Percentiles rank a stretch among this genome's conserved stretches.
Conservation (phyloP, 1,140 invertebrate genomes). For the Nautilus pompilius region DNA sequence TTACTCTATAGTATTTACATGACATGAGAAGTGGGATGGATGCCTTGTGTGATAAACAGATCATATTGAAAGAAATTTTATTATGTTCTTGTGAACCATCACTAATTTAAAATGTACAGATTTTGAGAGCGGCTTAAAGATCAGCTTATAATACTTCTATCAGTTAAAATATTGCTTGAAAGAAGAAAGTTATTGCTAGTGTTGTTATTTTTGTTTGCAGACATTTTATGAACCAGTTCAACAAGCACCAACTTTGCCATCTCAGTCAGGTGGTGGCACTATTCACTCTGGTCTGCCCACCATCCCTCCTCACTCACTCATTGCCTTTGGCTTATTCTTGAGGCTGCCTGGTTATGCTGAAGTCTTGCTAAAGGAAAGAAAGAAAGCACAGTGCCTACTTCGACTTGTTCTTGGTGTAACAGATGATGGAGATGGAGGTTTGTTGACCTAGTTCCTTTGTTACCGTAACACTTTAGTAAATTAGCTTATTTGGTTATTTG, state of each 20-base stretch:
- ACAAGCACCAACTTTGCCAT: conserved; percentile 23
- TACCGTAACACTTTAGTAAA: too few relatives aligned
- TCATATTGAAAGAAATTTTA: too few relatives aligned
- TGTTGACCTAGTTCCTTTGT: conserved; percentile 17
- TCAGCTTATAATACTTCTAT: too few relatives aligned
- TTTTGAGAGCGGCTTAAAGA: too few relatives aligned
- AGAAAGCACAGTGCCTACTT: conserved; percentile 79
- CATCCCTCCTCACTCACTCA: conserved; percentile 84
- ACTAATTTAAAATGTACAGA: too few relatives aligned
- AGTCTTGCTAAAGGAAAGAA: conserved; percentile 76
- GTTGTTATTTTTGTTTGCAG: conserved; percentile 20
- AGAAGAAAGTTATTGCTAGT: too few relatives aligned
- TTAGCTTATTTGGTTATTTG: too few relatives aligned
- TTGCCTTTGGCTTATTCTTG: conserved; percentile 84
- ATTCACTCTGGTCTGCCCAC: conserved; percentile 37
- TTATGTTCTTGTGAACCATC: too few relatives aligned
- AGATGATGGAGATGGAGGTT: conserved; percentile 84
- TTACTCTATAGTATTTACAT: too few relatives aligned
- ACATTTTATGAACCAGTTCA: conserved; percentile 43
- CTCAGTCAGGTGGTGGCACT: conserved; percentile 15
- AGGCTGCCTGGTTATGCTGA: conserved; percentile 85
- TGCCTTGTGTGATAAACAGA: too few relatives aligned
- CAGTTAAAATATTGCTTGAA: too few relatives aligned
- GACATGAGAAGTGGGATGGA: too few relatives aligned
- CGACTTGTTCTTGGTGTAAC: conserved; percentile 82